A percentile compares a stretch with the other conserved stretches of the same genome.
phyloP scores from a whole-genome alignment of 2,113 vertebrate species.

The Aplodontia rufa region DNA sequence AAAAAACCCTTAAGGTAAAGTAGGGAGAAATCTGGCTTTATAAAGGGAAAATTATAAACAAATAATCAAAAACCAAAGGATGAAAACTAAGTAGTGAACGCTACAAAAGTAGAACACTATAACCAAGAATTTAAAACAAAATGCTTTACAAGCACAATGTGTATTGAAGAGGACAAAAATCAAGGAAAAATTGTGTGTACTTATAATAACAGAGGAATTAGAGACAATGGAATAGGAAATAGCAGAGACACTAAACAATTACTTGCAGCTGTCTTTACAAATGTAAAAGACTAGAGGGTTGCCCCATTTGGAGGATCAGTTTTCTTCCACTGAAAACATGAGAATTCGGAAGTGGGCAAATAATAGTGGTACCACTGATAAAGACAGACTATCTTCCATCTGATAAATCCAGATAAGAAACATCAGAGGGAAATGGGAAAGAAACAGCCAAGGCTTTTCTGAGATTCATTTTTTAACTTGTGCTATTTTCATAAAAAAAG shows the following conservation, averaged over 20 bases:
- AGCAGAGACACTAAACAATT: slow-evolving; percentile 56
- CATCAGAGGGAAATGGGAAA: neutral
- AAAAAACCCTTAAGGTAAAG: neutral
- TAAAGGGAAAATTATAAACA: slow-evolving; percentile 35
- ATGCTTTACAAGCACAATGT: slow-evolving; percentile 50
- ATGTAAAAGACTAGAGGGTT: slow-evolving; percentile 51
- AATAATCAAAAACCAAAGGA: slow-evolving; percentile 53
- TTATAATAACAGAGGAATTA: slow-evolving; percentile 60
- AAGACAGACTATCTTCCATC: slow-evolving; percentile 41
- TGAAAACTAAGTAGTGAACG: slow-evolving; percentile 36
- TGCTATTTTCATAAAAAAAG: slow-evolving; percentile 43
- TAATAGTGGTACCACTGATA: slow-evolving; percentile 16
- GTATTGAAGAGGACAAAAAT: slow-evolving; percentile 53
- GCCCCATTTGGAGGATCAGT: slow-evolving; percentile 42
- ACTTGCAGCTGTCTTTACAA: slow-evolving; percentile 69
- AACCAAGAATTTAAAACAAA: neutral
- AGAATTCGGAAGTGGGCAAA: slow-evolving; percentile 59
- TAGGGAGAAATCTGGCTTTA: slow-evolving; percentile 7
- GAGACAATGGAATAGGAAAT: slow-evolving; percentile 70
- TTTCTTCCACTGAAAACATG: slow-evolving; percentile 59
- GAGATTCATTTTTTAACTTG: neutral
- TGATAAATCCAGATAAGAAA: slow-evolving; percentile 33
- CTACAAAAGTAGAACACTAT: slow-evolving; percentile 3
- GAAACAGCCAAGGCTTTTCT: neutral
- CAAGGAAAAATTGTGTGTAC: slow-evolving; percentile 44